These are phyloP conservation scores for Dendrocopos noguchii DNA, from an alignment of 2,113 vertebrate genomes.

Conservation along the genomic window DNA sequence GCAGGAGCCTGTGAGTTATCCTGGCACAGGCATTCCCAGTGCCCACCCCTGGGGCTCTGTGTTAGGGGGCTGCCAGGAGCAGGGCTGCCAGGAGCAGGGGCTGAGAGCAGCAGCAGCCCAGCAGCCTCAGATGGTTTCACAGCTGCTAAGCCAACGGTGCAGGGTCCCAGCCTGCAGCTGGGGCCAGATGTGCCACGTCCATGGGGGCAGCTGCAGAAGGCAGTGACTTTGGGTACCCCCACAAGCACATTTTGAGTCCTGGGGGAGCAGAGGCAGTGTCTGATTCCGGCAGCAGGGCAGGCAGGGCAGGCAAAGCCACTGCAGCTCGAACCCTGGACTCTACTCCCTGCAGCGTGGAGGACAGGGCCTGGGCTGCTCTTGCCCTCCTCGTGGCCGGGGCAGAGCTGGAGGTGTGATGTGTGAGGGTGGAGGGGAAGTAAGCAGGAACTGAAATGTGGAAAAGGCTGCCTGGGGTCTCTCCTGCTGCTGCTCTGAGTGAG, in stretches of 20 bases:
- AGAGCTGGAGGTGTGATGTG: rapidly evolving
- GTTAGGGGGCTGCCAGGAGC: too few species aligned
- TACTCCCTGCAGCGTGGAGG: background rate
- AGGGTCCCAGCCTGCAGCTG: background rate
- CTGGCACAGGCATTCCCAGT: background rate
- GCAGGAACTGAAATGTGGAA: background rate
- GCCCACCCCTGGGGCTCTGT: background rate
- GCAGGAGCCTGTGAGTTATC: background rate
- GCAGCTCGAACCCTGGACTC: background rate
- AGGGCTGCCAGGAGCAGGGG: too few species aligned
- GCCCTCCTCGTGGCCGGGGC: background rate
- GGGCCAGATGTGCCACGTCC: background rate
- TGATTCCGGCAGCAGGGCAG: background rate
- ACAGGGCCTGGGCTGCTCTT: rapidly evolving
- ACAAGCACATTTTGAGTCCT: background rate
- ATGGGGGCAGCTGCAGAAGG: background rate
- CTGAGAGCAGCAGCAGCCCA: too few species aligned
- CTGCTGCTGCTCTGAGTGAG: background rate
- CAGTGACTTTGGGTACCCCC: background rate
- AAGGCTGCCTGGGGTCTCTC: too few species aligned
- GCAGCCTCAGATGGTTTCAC: background rate
- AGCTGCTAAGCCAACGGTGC: background rate
- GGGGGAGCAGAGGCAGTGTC: rapidly evolving
- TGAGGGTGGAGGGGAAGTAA: background rate
- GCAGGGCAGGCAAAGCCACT: background rate